Evolutionary conservation across 1,140 invertebrate species (phyloP), one percentile per base, ranked within the genome.

Genomic region (Rhopalosiphum maidis): DNA sequence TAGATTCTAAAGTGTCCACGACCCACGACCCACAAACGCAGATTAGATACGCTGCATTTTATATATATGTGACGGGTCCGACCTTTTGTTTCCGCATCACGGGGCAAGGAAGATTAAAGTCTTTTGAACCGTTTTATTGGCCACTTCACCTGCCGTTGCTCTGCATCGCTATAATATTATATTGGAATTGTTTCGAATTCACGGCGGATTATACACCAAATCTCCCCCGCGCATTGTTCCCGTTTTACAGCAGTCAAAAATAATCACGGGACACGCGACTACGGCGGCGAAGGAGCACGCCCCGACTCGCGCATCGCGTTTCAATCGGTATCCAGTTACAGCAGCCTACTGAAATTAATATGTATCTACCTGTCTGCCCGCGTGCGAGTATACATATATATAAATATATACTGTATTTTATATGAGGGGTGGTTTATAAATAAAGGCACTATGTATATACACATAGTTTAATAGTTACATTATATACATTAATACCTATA

Each of bases 261-360:
- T 90, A 68, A 60, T 60, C 89, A 90, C 89, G 54, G 25, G 89
- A 90, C 89, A 90, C 89, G 89, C 89, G 89, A 23, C 89, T 89
- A 88, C 51, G 48, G 43, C 86, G 35, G 60, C 15, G 15, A n/a
- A 15, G 35, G 88, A 25, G 88, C 22, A 89, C 88, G 88, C 88
- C 88, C 88, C 35, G 35, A 89, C 51, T 41, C n/a, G 54, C n/a
- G 87, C 25, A 23, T 89, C 88, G 51, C 37, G 22, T 89, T 89
- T 37, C 88, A 55, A 89, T 89, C 48, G 51, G 88, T 89, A 89
- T 89, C 88, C 48, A 55, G 88, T 89, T 89, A 89, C 88, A 35
- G 51, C 35, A 54, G 82, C 37, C 37, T 8, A 55, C 88, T 89
- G 88, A 89, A 89, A 89, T 89, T 89, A 89, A 89, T 89, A 89